Evolutionary conservation across 1,140 invertebrate species (phyloP), one percentile per base, ranked within the genome.

Genomic region (Sarcophaga peregrina): DNA sequence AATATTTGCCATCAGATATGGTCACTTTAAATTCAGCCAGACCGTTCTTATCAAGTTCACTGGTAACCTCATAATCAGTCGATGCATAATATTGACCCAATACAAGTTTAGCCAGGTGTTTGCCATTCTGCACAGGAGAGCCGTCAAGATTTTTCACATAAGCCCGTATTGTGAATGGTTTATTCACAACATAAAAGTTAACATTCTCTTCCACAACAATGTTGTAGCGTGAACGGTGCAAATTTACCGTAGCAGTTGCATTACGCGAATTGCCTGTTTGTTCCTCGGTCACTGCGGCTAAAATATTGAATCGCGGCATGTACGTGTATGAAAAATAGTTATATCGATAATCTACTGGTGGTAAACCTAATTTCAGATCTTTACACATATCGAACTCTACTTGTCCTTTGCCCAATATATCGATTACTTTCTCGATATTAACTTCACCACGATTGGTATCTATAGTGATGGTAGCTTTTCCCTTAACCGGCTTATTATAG

Each of bases 151-250:
- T 86, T 37, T 90, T 90, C 0, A 90, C 86, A 1, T 75, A 87
- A 10, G 89, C 95, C 90, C 95, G 95, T 81, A 95, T 94, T 68
- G 92, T 94, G 87, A 97, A 98, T 82, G 94, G 94, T 72, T 98
- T 92, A 8, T 95, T 96, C 4, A 97, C 96, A 88, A 98, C 97
- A 90, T 97, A 99, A 85, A 94, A 95, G 82, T 95, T 94, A 0
- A 96, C 94, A 1, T 95, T 95, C 85, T 96, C 94, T 73, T 96
- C 93, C 52, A 96, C 91, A 85, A 96, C 94, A 89, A 99, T 92
- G 86, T 94, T 95, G 86, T 98, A 97, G 47, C 95, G 94, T 85
- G 96, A 94, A 83, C 94, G 93, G 87, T 98, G 94, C 3, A 98
- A 90, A 17, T 93, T 93, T 82, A 97, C 92, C 83, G 93, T 92